A percentile compares a stretch with the other conserved stretches of the same genome.
Conservation (phyloP, 2,797 vertebrate species). For the Linurgus olivaceus region DNA sequence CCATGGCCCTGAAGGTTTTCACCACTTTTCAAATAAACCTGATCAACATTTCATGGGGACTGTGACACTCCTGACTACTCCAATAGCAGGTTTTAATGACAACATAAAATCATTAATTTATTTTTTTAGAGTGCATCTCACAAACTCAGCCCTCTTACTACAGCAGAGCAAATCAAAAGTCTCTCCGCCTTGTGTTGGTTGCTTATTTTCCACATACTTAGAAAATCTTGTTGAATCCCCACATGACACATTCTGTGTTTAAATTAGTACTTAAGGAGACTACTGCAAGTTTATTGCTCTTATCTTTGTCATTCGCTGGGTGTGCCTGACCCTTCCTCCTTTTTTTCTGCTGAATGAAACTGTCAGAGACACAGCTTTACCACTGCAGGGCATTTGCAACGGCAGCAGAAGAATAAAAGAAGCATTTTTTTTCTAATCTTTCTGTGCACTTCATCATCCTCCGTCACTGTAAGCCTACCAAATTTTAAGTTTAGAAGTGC, state of each 20-base stretch:
- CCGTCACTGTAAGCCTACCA: not conserved
- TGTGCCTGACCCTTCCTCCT: not conserved
- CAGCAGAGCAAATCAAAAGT: not conserved
- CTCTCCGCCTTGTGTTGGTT: not conserved
- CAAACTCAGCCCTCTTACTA: not conserved
- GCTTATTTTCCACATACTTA: not conserved
- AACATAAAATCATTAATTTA: not conserved
- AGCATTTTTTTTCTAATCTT: not conserved
- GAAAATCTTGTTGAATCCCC: not conserved
- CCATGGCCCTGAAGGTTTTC: not conserved
- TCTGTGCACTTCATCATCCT: not conserved
- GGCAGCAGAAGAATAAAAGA: not conserved
- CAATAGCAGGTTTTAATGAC: not conserved
- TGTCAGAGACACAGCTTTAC: not conserved
- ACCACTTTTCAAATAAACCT: not conserved
- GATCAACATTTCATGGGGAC: fast-evolving
- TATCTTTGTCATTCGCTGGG: not conserved
- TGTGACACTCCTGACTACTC: not conserved
- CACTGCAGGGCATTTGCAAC: not conserved
- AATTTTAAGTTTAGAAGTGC: slow-evolving; percentile 13
- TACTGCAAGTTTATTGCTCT: not conserved
- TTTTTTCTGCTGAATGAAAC: not conserved
- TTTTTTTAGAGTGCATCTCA: not conserved
- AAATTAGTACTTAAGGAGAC: not conserved
- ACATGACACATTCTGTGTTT: not conserved